phyloP scores from a whole-genome alignment of 1,140 invertebrate genomes.

The Cydia amplana region DNA sequence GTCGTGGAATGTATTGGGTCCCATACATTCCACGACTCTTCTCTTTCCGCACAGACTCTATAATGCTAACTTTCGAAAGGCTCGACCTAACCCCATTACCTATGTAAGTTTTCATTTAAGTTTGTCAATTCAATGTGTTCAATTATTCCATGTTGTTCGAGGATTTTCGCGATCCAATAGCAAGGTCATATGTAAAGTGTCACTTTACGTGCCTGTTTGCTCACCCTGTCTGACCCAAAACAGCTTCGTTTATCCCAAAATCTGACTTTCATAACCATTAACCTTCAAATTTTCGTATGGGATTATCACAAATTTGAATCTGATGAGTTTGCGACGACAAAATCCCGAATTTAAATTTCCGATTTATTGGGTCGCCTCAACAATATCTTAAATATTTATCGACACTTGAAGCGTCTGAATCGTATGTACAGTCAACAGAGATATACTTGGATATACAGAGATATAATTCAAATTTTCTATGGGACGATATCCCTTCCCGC shows the following conservation, averaged over 20 bases:
- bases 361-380: conserved; percentile 19
- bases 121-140: background rate
- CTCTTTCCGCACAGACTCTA: too few relatives aligned
- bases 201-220: conserved; percentile 11
- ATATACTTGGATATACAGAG: too few relatives aligned
- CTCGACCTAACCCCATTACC: background rate
- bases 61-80: background rate
- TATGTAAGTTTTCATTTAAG: background rate
- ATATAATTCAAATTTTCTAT: too few relatives aligned
- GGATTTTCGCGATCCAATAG: conserved; percentile 8
- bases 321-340: conserved; percentile 12
- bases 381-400: conserved; percentile 9
- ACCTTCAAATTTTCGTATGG: conserved; percentile 41
- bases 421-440: too few relatives aligned
- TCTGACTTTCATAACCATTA: conserved; percentile 43
- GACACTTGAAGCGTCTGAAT: background rate
- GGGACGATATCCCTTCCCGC: too few relatives aligned
- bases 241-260: conserved; percentile 32
- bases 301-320: conserved; percentile 48
- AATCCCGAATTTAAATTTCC: conserved; percentile 19
- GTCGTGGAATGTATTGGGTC: too few relatives aligned
- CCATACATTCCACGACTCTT: too few relatives aligned
- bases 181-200: conserved; percentile 46
- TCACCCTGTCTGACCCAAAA: conserved; percentile 15
- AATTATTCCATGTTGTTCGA: background rate